Evolutionary conservation across 2,797 vertebrate genomes (phyloP).

Genomic region (Phataginus tetradactyla): DNA sequence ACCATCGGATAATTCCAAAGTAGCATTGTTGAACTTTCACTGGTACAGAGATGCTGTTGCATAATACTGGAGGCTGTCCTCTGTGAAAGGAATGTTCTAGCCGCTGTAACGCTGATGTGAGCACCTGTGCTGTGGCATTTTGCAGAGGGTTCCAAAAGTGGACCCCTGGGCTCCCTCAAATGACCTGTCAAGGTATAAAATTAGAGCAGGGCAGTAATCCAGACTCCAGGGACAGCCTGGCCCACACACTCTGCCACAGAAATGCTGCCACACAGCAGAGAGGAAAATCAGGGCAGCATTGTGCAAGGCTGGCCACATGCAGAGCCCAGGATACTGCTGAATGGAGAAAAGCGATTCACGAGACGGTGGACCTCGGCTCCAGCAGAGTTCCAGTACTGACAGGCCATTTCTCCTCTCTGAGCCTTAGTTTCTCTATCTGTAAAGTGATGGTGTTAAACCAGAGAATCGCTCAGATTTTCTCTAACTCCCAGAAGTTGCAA

Average conservation of each 20-base stretch:
- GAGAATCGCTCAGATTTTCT: not conserved
- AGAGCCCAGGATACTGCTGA: not conserved
- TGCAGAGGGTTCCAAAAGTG: not conserved
- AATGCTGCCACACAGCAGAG: not conserved
- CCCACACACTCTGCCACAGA: not conserved
- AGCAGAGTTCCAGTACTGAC: not conserved
- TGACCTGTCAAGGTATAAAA: slow-evolving; percentile 51
- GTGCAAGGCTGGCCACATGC: not conserved
- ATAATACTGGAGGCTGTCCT: accelerated
- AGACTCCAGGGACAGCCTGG: not conserved
- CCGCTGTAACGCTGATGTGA: not conserved
- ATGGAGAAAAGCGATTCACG: not conserved
- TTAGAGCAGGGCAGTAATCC: slow-evolving; percentile 6
- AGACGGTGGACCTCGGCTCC: not conserved
- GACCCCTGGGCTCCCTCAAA: not conserved
- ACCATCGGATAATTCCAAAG: slow-evolving; percentile 61
- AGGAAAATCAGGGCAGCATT: not conserved
- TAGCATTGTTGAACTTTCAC: slow-evolving; percentile 70
- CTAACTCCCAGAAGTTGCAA: not conserved
- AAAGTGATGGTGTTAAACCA: not conserved
- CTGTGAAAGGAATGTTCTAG: not conserved
- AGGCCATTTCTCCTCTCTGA: not conserved
- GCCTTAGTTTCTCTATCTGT: not conserved
- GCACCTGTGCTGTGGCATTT: not conserved
- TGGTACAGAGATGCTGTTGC: slow-evolving; percentile 46